Base-by-base conservation (phyloP, 2,888 invertebrate species). In the Dryomyza anilis region DNA sequence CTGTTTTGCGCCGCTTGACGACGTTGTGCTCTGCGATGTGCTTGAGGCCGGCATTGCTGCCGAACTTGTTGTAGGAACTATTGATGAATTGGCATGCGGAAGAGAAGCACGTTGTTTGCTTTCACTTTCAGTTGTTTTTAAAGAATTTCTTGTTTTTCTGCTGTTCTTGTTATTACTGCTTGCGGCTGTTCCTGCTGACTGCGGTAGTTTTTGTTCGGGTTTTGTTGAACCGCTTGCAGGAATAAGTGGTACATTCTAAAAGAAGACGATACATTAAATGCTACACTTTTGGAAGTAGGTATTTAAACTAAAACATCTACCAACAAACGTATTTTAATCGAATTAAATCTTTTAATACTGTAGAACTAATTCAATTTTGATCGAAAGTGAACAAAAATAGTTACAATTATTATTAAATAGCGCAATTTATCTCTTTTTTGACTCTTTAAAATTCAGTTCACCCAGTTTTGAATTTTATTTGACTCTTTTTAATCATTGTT, bases 11-110 rank as follows among this genome's bases (percentile, higher is more conserved):
- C 21, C 6, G 14, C 33, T 33, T 33, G 21, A 33, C 29, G 33
- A 59, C 36, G 29, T n/a, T 50, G 19, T 25, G 23, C 23, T 25
- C 14, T 1, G 23, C 25, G 55, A 45, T 55, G 33, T 29, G 53
- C 46, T 30, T 29, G 52, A 27, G 14, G 19, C 19, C 12, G 58
- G 62, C 43, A 10, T 14, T 16, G 58, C n/a, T 45, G 25, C 67
- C 36, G 68, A 70, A 67, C 74, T 77, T 70, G 74, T 75, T 75
- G 75, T 74, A 79, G 79, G 79, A 79, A 79, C 79, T 76, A 74
- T 78, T 72, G 75, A 75, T 71, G 27, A 27, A 27, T 19, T 29
- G 21, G 36, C 29, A 19, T 30, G 29, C 19, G 16, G 59, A 21
- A 14, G 12, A 6, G 33, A 30, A 30, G n/a, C 45, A 45, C n/a